Conservation (phyloP, 2,113 vertebrate genomes). For the Marmota flaviventris region DNA sequence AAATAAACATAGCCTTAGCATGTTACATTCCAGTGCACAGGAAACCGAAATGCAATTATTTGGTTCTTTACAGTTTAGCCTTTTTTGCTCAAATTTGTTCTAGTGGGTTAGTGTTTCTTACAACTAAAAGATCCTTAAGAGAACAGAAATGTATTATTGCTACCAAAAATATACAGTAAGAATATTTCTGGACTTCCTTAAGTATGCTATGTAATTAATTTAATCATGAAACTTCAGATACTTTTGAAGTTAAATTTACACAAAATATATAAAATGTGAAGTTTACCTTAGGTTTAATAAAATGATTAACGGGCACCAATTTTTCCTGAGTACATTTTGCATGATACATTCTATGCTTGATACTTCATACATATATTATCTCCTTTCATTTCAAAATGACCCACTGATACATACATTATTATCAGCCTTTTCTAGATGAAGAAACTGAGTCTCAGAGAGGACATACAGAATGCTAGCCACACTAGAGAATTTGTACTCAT, state of each 20-base stretch:
- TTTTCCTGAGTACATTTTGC: background rate
- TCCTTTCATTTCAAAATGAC: background rate
- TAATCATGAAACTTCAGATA: background rate
- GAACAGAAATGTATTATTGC: background rate
- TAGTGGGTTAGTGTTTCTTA: background rate
- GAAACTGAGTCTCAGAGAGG: background rate
- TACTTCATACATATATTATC: background rate
- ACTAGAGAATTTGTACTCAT: background rate
- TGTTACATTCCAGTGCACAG: background rate
- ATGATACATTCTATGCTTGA: background rate
- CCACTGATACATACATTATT: background rate
- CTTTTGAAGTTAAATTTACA: background rate
- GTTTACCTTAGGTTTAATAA: background rate
- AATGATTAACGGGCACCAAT: background rate
- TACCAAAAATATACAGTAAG: background rate
- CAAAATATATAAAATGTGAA: background rate
- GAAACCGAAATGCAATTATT: background rate
- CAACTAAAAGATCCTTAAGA: background rate
- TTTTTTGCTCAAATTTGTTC: background rate
- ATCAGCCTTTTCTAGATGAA: constrained; percentile 12
- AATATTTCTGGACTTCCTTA: background rate
- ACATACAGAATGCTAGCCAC: background rate
- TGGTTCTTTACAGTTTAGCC: background rate
- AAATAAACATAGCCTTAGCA: background rate
- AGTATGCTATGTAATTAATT: background rate